Base-by-base conservation (phyloP, 2,888 invertebrate genomes). In the Dryocosmus kuriphilus region DNA sequence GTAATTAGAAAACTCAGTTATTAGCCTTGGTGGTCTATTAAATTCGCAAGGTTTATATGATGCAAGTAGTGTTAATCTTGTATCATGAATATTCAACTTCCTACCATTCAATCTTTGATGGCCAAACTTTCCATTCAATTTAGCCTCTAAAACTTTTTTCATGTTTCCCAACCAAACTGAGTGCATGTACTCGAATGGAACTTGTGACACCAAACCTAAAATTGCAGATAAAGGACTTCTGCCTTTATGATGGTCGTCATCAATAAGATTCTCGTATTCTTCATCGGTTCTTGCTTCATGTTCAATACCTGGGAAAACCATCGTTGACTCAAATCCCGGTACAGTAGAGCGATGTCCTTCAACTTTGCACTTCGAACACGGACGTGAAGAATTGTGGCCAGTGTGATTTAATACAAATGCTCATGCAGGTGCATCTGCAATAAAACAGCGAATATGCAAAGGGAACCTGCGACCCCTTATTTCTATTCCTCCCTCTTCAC, bases 351-450 rank as follows among this genome's bases (percentile, higher is more conserved):
- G 62, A 62, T 24, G 24, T 22, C 62, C 62, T 27, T 62, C 27
- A 7, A 62, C 62, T 27, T 62, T 62, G 24, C 62, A 62, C 27
- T 62, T 62, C 24, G 62, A 62, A 24, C 62, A 62, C 24, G 62
- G 32, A 24, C 14, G 27, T 27, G 27, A 7, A 19, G 55, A 16
- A 14, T 19, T 55, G 19, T 55, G 55, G 2, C 55, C 55, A 19
- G 22, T n/a, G 19, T 62, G 62, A 24, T 62, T 62, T 3, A 38
- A 11, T 27, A 30, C 63, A 63, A 63, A 63, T 8, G 63, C 63
- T 32, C 63, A 5, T 35, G 63, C 63, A n/a, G 63, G 63, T 14
- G 32, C 63, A 63, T 63, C 63, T 14, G 30, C 63, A 63, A 63
- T 63, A 22, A 63, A 63, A 30, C 63, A 63, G 6, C 63, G 38